Evolutionary conservation across 2,888 invertebrate species (phyloP).

Genomic region (Pollenia griseotomentosa): DNA sequence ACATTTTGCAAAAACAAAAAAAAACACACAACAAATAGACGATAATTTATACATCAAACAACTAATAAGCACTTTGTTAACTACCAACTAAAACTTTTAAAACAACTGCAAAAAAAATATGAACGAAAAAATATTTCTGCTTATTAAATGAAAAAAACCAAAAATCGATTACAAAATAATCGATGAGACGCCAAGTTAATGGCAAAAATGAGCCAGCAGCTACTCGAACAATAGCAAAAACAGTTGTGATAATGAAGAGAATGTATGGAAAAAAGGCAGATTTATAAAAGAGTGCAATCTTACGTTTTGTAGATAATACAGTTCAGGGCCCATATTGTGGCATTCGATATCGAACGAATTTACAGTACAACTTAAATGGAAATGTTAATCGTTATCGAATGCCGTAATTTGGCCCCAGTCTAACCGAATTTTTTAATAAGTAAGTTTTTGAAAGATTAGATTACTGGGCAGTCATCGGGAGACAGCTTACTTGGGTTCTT

Average conservation of each 20-base stretch:
- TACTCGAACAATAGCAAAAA: conserved; percentile 2
- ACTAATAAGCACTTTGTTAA: conserved; percentile 68
- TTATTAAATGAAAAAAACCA: not conserved
- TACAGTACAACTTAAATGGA: too few species aligned
- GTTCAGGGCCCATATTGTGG: too few species aligned
- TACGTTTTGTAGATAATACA: too few species aligned
- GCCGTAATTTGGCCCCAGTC: too few species aligned
- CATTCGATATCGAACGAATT: too few species aligned
- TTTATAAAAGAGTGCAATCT: too few species aligned
- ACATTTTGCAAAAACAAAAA: conserved; percentile 6
- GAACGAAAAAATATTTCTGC: not conserved
- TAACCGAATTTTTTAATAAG: too few species aligned
- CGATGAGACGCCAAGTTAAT: conserved; percentile 61
- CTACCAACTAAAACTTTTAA: conserved; percentile 22
- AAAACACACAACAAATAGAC: conserved; percentile 55
- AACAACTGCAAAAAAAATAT: not conserved
- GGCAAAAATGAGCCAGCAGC: conserved; percentile 18
- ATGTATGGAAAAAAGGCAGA: not conserved
- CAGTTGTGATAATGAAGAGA: conserved; percentile 11
- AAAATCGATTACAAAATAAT: conserved; percentile 65
- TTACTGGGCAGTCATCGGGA: too few species aligned
- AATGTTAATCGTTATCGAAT: too few species aligned
- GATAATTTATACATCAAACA: conserved; percentile 59
- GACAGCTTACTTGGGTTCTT: too few species aligned
- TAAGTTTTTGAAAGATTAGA: too few species aligned